Conservation (phyloP, 2,797 vertebrate genomes). For the Tenualosa thibaudeaui region DNA sequence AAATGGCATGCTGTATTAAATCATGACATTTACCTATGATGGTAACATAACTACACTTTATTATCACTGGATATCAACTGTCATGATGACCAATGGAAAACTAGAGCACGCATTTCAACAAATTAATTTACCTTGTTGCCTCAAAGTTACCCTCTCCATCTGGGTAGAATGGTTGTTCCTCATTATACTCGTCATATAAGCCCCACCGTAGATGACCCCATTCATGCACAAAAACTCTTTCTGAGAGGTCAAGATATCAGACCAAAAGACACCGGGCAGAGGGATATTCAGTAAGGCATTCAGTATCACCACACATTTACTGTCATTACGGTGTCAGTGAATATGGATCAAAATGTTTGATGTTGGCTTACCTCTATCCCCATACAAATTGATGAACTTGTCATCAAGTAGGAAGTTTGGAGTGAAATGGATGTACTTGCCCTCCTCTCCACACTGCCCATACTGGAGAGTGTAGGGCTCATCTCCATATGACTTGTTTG, state of each 20-base stretch:
- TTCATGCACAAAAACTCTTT: conserved; percentile 69
- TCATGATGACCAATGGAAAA: no score
- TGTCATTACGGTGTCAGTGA: no score
- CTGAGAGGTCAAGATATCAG: conserved; percentile 38
- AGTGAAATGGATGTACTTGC: conserved; percentile 68
- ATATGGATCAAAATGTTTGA: no score
- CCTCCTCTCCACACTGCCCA: conserved; percentile 58
- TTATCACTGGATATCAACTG: no score
- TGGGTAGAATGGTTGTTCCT: conserved; percentile 61
- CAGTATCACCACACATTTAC: no score
- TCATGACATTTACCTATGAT: no score
- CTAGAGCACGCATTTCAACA: no score
- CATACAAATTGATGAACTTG: conserved; percentile 55
- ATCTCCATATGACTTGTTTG: conserved; percentile 49
- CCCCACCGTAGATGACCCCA: conserved; percentile 73
- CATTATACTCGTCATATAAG: conserved; percentile 71
- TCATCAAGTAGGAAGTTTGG: conserved; percentile 61
- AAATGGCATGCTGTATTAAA: no score
- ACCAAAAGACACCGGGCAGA: no score
- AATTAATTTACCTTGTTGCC: conserved; percentile 69
- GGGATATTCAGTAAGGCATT: no score
- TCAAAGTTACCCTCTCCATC: no score
- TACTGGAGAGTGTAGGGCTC: conserved; percentile 70
- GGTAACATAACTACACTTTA: no score
- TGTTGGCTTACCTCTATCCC: conserved; percentile 58